Conservation (phyloP, 1,140 invertebrate genomes). For the Sitodiplosis mosellana region DNA sequence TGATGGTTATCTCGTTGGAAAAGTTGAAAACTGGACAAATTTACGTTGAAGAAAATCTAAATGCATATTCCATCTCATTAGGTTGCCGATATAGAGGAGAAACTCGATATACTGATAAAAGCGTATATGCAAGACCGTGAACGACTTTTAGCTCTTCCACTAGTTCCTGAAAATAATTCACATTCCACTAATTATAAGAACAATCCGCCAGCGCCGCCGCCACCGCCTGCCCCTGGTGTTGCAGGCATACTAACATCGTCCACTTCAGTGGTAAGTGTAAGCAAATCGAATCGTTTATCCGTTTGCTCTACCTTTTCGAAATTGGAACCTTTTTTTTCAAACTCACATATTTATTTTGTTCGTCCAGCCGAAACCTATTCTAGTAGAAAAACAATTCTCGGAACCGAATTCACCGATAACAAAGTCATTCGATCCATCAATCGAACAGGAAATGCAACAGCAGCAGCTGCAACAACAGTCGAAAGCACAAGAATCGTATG, state of each 20-base stretch:
- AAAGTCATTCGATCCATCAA: slow-evolving; percentile 4
- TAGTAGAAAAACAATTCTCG: slow-evolving; percentile 54
- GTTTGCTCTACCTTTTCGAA: too few relatives aligned
- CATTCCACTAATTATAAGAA: slow-evolving; percentile 24
- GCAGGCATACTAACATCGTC: neutral
- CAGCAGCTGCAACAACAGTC: neutral
- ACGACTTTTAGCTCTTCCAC: slow-evolving; percentile 32
- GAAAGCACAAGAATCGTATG: too few relatives aligned
- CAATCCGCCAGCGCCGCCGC: slow-evolving; percentile 14
- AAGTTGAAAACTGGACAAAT: neutral
- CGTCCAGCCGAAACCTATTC: slow-evolving; percentile 34
- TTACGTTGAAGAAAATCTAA: neutral
- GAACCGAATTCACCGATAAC: slow-evolving; percentile 55
- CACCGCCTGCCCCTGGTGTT: slow-evolving; percentile 1
- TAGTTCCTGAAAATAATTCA: slow-evolving; percentile 18
- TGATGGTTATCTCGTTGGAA: too few relatives aligned
- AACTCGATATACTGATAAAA: slow-evolving; percentile 82
- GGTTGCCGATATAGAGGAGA: slow-evolving; percentile 86
- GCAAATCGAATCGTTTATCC: too few relatives aligned
- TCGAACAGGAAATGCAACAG: slow-evolving; percentile 2
- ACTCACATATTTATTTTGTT: neutral
- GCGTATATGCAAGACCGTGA: slow-evolving; percentile 81
- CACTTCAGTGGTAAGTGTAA: neutral
- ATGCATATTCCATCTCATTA: slow-evolving; percentile 24
- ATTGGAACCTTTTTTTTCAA: too few relatives aligned